phyloP scores from a whole-genome alignment of 2,113 vertebrate genomes.

The Pedetes capensis region DNA sequence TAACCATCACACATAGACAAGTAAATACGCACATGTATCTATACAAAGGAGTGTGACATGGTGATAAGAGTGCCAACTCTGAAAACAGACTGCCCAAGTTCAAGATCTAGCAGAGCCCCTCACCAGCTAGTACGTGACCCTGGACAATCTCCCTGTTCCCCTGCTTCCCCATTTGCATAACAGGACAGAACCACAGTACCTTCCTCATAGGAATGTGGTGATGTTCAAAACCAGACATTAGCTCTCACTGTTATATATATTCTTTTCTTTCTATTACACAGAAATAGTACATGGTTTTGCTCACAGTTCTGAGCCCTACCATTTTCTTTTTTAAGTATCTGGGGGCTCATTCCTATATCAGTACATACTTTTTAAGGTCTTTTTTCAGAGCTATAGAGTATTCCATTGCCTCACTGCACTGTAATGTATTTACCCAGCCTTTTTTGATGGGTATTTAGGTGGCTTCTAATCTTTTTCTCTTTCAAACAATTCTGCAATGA shows the following conservation, averaged over 20 bases:
- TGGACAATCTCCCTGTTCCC: not conserved
- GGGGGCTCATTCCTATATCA: not conserved
- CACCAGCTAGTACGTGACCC: not conserved
- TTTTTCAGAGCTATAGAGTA: not conserved
- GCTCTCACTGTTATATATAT: accelerated
- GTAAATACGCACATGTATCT: not conserved
- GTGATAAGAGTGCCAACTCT: not conserved
- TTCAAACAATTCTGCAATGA: not conserved
- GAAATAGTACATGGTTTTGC: not conserved
- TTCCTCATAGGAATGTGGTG: accelerated
- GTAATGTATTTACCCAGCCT: not conserved
- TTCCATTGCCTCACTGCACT: not conserved
- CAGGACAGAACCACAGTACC: not conserved
- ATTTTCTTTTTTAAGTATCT: not conserved
- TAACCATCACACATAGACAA: not conserved
- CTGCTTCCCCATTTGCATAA: not conserved
- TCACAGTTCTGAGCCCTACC: not conserved
- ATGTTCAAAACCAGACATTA: not conserved
- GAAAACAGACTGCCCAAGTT: not conserved
- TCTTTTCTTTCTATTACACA: not conserved
- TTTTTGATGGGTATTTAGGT: not conserved
- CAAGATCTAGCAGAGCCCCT: not conserved
- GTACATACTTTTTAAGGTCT: not conserved
- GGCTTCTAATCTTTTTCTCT: not conserved
- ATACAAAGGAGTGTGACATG: not conserved